Evolutionary conservation across 1,140 invertebrate species (phyloP), one percentile per base, ranked within the genome.

Genomic region (Leptonema lineaticorne): DNA sequence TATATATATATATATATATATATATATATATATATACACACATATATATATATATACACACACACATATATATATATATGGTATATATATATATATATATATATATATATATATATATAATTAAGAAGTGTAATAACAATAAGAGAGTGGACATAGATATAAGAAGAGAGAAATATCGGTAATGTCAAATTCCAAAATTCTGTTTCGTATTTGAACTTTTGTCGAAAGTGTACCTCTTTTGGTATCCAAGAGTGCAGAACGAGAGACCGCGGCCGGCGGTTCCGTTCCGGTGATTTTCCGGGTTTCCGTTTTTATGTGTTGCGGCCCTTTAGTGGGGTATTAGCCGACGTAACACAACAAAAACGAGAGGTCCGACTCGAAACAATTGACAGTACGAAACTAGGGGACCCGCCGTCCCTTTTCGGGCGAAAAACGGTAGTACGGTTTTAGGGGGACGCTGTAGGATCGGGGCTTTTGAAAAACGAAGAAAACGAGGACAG

Each of bases 401-500:
- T n/a, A n/a, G n/a, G n/a, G n/a, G n/a, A n/a, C n/a, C n/a, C n/a
- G n/a, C n/a, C n/a, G n/a, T n/a, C n/a, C n/a, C n/a, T n/a, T n/a
- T n/a, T n/a, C n/a, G n/a, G n/a, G n/a, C n/a, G n/a, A n/a, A n/a
- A n/a, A n/a, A n/a, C n/a, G n/a, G n/a, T n/a, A n/a, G n/a, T n/a
- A n/a, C n/a, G n/a, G n/a, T n/a, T n/a, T n/a, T n/a, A n/a, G n/a
- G n/a, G n/a, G n/a, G n/a, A n/a, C n/a, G n/a, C n/a, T n/a, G n/a
- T n/a, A n/a, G n/a, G n/a, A n/a, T n/a, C 18, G 48, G 18, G 48
- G 48, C 37, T 9, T 22, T n/a, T 29, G 30, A 30, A 37, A 59
- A 46, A 28, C 22, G 58, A 46, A 63, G 67, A 68, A 68, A 59
- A 68, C 63, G 57, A 68, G 63, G 63, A 62, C 58, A 62, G 63